Percentiles rank a stretch among this genome's conserved stretches.
These are phyloP conservation scores for Eristalinus sepulchralis DNA, from an alignment of 2,888 invertebrate species.

Conservation along the genomic window DNA sequence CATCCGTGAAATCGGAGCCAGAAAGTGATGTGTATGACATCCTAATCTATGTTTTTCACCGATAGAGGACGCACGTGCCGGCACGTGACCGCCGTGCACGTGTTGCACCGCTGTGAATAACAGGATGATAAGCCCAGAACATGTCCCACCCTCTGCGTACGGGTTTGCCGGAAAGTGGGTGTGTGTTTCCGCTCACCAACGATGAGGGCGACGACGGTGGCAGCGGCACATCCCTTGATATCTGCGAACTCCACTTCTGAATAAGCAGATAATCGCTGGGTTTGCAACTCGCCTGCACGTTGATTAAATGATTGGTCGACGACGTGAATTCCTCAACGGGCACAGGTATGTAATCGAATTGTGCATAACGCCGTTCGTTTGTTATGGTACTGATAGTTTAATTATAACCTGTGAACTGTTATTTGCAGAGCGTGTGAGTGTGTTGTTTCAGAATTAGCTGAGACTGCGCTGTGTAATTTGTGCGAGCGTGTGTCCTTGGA, in stretches of 20 bases:
- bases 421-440: not conserved
- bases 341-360: constrained; percentile 52
- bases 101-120: constrained; percentile 73
- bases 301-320: constrained; percentile 59
- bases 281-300: constrained; percentile 36
- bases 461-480: not conserved
- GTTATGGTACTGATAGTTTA: constrained; percentile 57
- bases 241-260: constrained; percentile 6
- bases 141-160: constrained; percentile 24
- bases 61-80: constrained; percentile 71
- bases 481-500: not conserved
- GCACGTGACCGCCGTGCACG: constrained; percentile 72
- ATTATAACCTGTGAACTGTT: constrained; percentile 25
- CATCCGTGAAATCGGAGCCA: constrained; percentile 68
- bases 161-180: constrained; percentile 22
- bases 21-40: constrained; percentile 73
- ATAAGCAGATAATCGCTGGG: constrained; percentile 53
- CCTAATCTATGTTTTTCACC: constrained; percentile 72
- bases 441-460: not conserved
- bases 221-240: constrained; percentile 18
- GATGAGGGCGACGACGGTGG: not conserved
- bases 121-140: constrained; percentile 71
- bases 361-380: constrained; percentile 2
- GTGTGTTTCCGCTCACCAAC: constrained; percentile 16
- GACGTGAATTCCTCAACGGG: not conserved